These are phyloP conservation scores for Panagrolaimus sp. DNA, from an alignment of 1,140 invertebrate genomes.

Conservation along the genomic window DNA sequence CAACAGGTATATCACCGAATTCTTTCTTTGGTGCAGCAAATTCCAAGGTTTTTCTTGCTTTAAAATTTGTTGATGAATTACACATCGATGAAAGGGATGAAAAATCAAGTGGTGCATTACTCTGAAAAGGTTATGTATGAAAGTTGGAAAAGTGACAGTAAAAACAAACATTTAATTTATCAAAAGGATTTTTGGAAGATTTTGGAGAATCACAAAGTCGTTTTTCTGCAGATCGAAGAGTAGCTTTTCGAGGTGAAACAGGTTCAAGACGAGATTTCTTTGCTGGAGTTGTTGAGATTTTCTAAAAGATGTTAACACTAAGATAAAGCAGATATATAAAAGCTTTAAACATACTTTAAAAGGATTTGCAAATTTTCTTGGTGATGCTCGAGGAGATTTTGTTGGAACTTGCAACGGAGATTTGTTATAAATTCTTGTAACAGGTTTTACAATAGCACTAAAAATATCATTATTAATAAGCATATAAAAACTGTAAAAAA, in stretches of 20 bases:
- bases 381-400: not conserved
- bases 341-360: slow-evolving; percentile 1
- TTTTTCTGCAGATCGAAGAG: not conserved
- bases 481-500: too few species aligned
- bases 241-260: not conserved
- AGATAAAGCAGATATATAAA: not conserved
- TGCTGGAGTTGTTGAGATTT: not conserved
- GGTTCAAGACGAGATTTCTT: not conserved
- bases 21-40: not conserved
- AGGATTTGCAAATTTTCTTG: not conserved
- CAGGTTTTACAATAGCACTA: too few species aligned
- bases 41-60: not conserved
- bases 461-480: too few species aligned
- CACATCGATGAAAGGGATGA: not conserved
- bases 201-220: not conserved
- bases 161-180: not conserved
- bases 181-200: not conserved
- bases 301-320: not conserved
- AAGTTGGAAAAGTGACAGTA: too few species aligned
- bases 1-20: not conserved
- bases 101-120: not conserved
- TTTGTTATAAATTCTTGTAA: not conserved
- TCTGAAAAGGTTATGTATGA: too few species aligned
- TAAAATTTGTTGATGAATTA: not conserved
- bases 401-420: not conserved